Base-by-base conservation (phyloP, 92 coral and sea anemone species). In the Heliopora coerulea region DNA sequence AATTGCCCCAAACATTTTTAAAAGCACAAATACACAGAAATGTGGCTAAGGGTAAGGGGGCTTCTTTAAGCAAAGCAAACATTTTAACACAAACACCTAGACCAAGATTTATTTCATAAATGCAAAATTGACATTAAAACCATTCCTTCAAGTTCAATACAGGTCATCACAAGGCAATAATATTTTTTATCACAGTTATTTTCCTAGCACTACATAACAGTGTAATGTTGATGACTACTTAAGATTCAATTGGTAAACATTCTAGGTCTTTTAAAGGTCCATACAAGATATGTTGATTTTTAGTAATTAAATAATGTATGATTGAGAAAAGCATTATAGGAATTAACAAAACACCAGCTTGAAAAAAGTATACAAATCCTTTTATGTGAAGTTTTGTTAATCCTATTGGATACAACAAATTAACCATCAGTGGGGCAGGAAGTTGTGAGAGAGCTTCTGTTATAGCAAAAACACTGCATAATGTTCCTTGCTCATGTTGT, bases 381-480 rank as follows among this genome's bases (percentile, higher is more conserved):
- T 83, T 83, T 15, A 70, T 48, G 52, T 78, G 83, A 27, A 78
- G 19, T 49, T 28, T 63, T 18, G 74, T 68, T 8, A 85, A 70
- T n/a, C 83, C 59, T 15, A 78, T 49, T 17, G 89, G 89, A 31
- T 86, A 86, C 23, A 86, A 65, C n/a, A 82, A 32, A 19, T 82
- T 86, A 20, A 62, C 42, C 18, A 54, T 39, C 11, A 82, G 33
- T 0, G 89, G 86, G 7, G 83, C 73, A 23, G 82, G 25, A 25
- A 86, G 23, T 44, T 65, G 74, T 9, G 83, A 66, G 10, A 82
- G 14, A 1, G 80, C 44, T 37, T 82, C 86, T 48, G 76, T 66
- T 17, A 82, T 54, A 7, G 78, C 84, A 0, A 86, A 63, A 6
- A 82, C 84, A 3, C 86, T 76, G 57, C 83, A 82, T 9, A 86